A percentile compares a stretch with the other conserved stretches of the same genome.
Conservation (phyloP, 2,113 vertebrate species). For the Physeter macrocephalus region DNA sequence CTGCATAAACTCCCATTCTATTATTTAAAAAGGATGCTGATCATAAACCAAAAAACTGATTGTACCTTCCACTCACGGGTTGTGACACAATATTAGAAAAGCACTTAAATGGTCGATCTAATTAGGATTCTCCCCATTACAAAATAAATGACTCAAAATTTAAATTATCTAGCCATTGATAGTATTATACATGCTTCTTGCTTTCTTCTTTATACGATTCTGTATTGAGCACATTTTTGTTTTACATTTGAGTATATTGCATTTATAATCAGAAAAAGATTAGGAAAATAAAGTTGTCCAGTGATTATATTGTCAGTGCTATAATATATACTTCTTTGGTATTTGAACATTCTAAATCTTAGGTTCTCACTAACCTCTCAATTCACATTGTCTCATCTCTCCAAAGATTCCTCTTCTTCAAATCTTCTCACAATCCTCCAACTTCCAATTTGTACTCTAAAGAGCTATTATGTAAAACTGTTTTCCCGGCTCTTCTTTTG, state of each 20-base stretch:
- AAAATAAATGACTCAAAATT: conserved; percentile 49
- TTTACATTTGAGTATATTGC: not conserved
- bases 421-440: conserved; percentile 2
- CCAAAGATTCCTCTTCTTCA: not conserved
- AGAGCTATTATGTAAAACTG: conserved; percentile 38
- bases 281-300: conserved; percentile 5
- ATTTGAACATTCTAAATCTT: conserved; percentile 10
- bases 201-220: conserved; percentile 10
- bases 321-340: not conserved
- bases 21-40: not conserved
- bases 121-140: conserved; percentile 9
- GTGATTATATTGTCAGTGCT: not conserved
- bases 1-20: not conserved
- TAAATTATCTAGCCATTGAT: not conserved
- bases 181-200: not conserved
- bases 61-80: not conserved
- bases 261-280: conserved; percentile 39
- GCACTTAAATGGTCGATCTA: conserved; percentile 31
- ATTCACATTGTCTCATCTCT: not conserved
- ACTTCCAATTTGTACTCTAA: conserved; percentile 27
- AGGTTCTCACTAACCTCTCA: not conserved
- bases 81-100: conserved; percentile 39
- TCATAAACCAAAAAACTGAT: not conserved
- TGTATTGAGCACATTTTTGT: not conserved
- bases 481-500: conserved; percentile 6